A percentile compares a stretch with the other conserved stretches of the same genome.
Conservation (phyloP, 2,113 vertebrate species). For the Rhagologus leucostigma region DNA sequence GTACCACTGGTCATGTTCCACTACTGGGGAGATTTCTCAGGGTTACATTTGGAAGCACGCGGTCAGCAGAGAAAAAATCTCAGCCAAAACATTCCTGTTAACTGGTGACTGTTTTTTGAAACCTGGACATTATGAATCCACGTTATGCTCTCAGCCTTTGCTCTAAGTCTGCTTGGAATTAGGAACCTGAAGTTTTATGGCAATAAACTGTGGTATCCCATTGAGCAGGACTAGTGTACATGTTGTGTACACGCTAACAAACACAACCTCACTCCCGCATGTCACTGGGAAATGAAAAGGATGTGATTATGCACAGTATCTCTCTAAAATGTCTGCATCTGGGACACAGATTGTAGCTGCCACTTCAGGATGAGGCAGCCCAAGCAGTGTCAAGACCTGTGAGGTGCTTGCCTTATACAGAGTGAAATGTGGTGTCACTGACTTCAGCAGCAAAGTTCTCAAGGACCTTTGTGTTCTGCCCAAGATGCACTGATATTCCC, state of each 20-base stretch:
- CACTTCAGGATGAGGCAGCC: background rate
- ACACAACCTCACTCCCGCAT: background rate
- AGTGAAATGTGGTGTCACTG: background rate
- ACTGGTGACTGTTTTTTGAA: background rate
- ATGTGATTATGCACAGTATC: background rate
- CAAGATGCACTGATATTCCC: background rate
- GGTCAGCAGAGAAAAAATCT: background rate
- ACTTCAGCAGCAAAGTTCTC: background rate
- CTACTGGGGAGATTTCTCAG: background rate
- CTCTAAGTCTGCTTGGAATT: background rate
- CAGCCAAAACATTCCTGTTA: background rate
- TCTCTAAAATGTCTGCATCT: background rate
- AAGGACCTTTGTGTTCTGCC: background rate
- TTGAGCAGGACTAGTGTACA: background rate
- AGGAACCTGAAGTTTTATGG: background rate
- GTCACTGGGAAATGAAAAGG: background rate
- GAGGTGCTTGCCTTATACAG: background rate
- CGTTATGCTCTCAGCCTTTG: background rate
- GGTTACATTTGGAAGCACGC: background rate
- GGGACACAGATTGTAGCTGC: background rate
- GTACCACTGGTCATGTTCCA: background rate
- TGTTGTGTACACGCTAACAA: background rate
- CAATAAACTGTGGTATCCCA: background rate
- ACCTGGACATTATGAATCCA: background rate
- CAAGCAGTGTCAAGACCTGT: background rate